phyloP scores from a whole-genome alignment of 2,113 vertebrate species.

The Rhinoderma darwinii region DNA sequence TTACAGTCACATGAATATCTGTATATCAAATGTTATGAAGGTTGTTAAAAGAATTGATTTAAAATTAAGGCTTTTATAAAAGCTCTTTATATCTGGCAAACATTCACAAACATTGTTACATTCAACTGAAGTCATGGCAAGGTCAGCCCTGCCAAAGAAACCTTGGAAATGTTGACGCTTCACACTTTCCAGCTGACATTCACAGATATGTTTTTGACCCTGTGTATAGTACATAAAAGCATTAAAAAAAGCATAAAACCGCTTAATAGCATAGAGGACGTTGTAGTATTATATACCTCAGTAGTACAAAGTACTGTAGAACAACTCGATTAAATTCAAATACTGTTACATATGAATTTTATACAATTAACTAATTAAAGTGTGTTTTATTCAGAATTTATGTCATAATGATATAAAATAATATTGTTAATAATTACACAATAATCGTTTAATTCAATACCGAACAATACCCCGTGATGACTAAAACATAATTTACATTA shows the following conservation, averaged over 20 bases:
- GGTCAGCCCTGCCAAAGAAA: constrained; percentile 7
- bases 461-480: not conserved
- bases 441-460: not conserved
- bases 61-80: constrained; percentile 5
- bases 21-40: not conserved
- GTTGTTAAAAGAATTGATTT: not conserved
- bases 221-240: constrained; percentile 24
- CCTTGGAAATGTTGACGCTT: constrained; percentile 13
- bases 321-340: not conserved
- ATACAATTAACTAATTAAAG: not conserved
- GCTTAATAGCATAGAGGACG: not conserved
- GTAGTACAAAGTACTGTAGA: not conserved
- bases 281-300: not conserved
- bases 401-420: not conserved
- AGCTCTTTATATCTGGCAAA: constrained; percentile 4
- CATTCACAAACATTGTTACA: not conserved
- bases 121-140: constrained; percentile 19
- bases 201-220: constrained; percentile 32
- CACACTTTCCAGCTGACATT: constrained; percentile 29
- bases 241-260: constrained; percentile 24
- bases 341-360: not conserved
- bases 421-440: not conserved
- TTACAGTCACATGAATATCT: not conserved
- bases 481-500: too few relatives aligned
- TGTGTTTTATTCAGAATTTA: not conserved